A percentile compares a stretch with the other conserved stretches of the same genome.
Evolutionary conservation across 2,797 vertebrate species (phyloP).

Genomic region (Hoplostethus atlanticus): DNA sequence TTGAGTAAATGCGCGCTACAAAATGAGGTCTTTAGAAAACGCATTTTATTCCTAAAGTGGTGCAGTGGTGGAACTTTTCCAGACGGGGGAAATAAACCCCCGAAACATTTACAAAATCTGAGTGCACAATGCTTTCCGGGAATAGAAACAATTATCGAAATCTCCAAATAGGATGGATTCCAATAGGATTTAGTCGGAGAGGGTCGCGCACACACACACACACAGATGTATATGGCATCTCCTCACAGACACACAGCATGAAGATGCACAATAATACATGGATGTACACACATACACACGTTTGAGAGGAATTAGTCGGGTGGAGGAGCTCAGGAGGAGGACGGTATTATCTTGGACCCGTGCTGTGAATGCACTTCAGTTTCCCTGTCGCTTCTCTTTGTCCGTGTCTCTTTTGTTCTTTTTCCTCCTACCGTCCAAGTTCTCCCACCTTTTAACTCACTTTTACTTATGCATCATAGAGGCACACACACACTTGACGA

Average conservation of each 20-base stretch:
- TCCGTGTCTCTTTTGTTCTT: constrained; percentile 19
- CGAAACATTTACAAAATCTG: constrained; percentile 44
- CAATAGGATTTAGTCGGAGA: constrained; percentile 58
- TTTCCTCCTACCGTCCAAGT: constrained; percentile 29
- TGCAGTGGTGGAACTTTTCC: constrained; percentile 38
- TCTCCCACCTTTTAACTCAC: constrained; percentile 29
- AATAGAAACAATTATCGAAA: constrained; percentile 70
- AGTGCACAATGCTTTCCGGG: constrained; percentile 39
- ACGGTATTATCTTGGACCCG: constrained; percentile 55
- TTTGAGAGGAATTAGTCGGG: constrained; percentile 61
- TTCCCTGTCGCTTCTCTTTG: constrained; percentile 28
- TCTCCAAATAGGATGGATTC: constrained; percentile 64
- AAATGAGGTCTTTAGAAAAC: constrained; percentile 39
- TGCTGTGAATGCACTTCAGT: constrained; percentile 56
- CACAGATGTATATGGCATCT: constrained; percentile 16
- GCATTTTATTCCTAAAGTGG: constrained; percentile 44
- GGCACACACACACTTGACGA: constrained; percentile 6
- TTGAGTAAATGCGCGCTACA: constrained; percentile 4
- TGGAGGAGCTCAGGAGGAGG: constrained; percentile 35
- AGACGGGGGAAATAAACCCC: constrained; percentile 19
- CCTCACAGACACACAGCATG: constrained; percentile 5
- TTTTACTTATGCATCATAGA: background rate
- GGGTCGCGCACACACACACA: constrained; percentile 40
- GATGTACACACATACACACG: constrained; percentile 17
- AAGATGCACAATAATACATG: background rate